Evolutionary conservation across 2,797 vertebrate species (phyloP), one percentile per base, ranked within the genome.

Genomic region (Meda fulgida): DNA sequence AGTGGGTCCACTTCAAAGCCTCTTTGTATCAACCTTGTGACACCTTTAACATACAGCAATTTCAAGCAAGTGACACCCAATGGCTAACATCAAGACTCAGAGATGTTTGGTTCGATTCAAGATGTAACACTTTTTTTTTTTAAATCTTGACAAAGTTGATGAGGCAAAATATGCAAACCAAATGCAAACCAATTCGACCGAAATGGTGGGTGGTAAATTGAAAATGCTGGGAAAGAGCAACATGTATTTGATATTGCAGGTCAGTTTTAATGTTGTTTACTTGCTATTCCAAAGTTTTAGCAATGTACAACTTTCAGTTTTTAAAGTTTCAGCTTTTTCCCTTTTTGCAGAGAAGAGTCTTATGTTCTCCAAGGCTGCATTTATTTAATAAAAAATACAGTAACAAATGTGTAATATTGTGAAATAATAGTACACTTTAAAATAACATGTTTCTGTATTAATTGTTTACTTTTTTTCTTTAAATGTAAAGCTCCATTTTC

Each of bases 21-120:
- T 21, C 10, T 80, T 53, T 11, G 2, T 79, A 40, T 65, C 77
- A 69, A 69, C 7, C 34, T 14, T 70, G 48, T 29, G 66, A 38
- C 79, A 70, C 34, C 48, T 80, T 67, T 55, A 53, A 38, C n/a
- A 26, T 36, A 40, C 36, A 18, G 46, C 14, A n/a, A 38, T 81
- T 66, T 66, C n/a, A 23, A 18, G 4, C 13, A 60, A 26, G 58
- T 63, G 11, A 26, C n/a, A 3, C n/a, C n/a, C 2, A 63, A 14
- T 63, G 58, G n/a, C 10, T 23, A 21, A 21, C 26, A 75, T 26
- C 5, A 40, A 58, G 23, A 8, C 26, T 70, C 67, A 69, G 9
- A 69, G 9, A 13, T 38, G 10, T 38, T 38, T 21, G 8, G 19
- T 9, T 31, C 0, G 8, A 34, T 36, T 34, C 63, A 65, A 16